A percentile compares a stretch with the other conserved stretches of the same genome.
These are phyloP conservation scores for Umimayanthus chanpuru DNA, from an alignment of 92 coral and sea anemone species.

Conservation along the genomic window DNA sequence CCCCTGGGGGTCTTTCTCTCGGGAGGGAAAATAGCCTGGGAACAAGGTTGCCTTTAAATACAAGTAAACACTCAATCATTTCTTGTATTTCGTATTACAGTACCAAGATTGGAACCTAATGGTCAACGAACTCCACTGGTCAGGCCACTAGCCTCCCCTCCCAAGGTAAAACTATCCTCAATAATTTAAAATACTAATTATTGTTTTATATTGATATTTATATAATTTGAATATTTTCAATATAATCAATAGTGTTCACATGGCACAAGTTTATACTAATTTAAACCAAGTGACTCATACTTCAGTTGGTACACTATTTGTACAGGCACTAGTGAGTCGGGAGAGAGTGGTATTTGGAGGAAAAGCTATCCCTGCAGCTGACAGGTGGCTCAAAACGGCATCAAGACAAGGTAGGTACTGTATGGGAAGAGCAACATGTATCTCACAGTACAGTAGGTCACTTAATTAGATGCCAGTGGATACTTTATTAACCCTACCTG, in stretches of 20 bases:
- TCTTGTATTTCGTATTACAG: constrained; percentile 10
- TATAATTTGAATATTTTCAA: neutral
- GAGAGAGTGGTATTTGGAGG: neutral
- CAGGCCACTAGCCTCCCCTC: constrained; percentile 34
- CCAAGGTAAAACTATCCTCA: constrained; percentile 44
- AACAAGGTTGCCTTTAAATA: neutral
- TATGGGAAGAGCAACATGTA: no score
- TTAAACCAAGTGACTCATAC: no score
- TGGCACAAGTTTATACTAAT: neutral
- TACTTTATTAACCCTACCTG: no score
- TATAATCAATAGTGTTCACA: neutral
- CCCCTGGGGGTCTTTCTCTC: no score
- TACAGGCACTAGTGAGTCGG: neutral
- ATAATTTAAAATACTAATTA: neutral
- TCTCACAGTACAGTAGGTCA: no score
- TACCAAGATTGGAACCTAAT: constrained; percentile 56
- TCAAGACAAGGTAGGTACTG: constrained; percentile 67
- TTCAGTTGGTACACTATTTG: no score
- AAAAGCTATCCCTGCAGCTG: constrained; percentile 64
- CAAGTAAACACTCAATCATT: neutral
- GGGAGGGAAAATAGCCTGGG: no score
- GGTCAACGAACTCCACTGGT: constrained; percentile 35
- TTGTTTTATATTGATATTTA: neutral
- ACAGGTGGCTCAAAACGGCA: constrained; percentile 74
- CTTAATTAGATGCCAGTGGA: no score